These are phyloP conservation scores for Mamestra brassicae DNA, from an alignment of 2,888 invertebrate species.

Conservation along the genomic window DNA sequence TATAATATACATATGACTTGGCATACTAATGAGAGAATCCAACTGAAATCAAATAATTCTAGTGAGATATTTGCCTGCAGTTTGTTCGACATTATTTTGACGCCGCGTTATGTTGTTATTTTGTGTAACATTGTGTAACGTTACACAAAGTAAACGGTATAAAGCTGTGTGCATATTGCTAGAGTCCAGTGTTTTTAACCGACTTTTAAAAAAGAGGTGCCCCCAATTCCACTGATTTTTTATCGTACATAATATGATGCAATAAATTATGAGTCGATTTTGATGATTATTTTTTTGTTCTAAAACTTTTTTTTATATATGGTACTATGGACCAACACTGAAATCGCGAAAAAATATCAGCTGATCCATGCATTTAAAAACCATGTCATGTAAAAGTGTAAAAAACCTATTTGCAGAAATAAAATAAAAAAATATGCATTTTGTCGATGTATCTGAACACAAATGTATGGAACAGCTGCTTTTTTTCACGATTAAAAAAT, in stretches of 20 bases:
- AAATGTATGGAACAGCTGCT: constrained; percentile 15
- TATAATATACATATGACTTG: constrained; percentile 7
- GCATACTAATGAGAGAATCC: constrained; percentile 8
- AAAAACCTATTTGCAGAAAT: neutral
- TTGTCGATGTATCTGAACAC: constrained; percentile 6
- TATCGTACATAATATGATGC: neutral
- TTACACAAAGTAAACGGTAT: constrained; percentile 10
- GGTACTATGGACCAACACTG: constrained; percentile 9
- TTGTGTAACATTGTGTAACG: constrained; percentile 16
- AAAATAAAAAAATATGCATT: neutral
- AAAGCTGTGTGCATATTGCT: constrained; percentile 7
- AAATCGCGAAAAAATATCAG: constrained; percentile 15
- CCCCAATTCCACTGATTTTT: neutral
- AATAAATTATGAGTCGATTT: constrained; percentile 8
- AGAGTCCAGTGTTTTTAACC: neutral
- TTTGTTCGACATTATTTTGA: constrained; percentile 5
- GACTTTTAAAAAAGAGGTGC: constrained; percentile 3
- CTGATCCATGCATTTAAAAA: neutral
- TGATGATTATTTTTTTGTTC: constrained; percentile 9
- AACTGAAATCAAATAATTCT: constrained; percentile 8
- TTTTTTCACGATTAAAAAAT: constrained; percentile 9
- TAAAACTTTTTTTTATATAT: neutral
- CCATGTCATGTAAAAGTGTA: neutral
- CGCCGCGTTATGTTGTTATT: neutral
- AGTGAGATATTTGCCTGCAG: constrained; percentile 4